Evolutionary conservation across 2,888 invertebrate species (phyloP), one percentile per base, ranked within the genome.

Genomic region (Acanthosepion pharaonis): DNA sequence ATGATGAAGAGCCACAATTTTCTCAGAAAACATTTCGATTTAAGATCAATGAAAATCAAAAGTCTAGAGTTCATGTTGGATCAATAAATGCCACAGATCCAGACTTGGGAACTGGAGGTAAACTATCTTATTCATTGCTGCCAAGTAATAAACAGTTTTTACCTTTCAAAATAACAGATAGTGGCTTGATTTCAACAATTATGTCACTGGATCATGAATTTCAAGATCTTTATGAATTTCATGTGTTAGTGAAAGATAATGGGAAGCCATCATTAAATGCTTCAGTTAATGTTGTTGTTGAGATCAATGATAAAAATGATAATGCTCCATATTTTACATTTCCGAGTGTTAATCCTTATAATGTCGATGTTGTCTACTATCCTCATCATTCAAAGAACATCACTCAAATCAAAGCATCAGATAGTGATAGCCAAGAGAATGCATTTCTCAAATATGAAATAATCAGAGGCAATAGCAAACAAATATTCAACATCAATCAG

Each of bases 261-360:
- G 78, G 78, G 33, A 78, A 78, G n/a, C 78, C 78, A 78, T 78
- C 78, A 78, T 78, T 78, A 78, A 78, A 78, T 78, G 78, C 78
- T 78, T 78, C 78, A 15, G 78, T 78, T 4, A 78, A 78, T 78
- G 78, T 78, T 78, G 78, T 78, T 78, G 78, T 78, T 78, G 78
- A 78, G 78, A 78, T 78, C n/a, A 78, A n/a, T 78, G 78, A 78
- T 78, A 78, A 78, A n/a, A 78, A 78, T 78, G 78, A 78, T 78
- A 78, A 78, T 78, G 78, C 78, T 78, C 78, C 78, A 78, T 78
- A 78, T 78, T 78, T 78, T 4, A 78, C 78, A 18, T 78, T 78
- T 33, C 78, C 78, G 18, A 78, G 78, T 33, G 78, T 78, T n/a
- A 78, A 78, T 78, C 78, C 78, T 78, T 78, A 78, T 78, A 78